phyloP scores from a whole-genome alignment of 2,888 invertebrate species.

The Tridacna gigas region DNA sequence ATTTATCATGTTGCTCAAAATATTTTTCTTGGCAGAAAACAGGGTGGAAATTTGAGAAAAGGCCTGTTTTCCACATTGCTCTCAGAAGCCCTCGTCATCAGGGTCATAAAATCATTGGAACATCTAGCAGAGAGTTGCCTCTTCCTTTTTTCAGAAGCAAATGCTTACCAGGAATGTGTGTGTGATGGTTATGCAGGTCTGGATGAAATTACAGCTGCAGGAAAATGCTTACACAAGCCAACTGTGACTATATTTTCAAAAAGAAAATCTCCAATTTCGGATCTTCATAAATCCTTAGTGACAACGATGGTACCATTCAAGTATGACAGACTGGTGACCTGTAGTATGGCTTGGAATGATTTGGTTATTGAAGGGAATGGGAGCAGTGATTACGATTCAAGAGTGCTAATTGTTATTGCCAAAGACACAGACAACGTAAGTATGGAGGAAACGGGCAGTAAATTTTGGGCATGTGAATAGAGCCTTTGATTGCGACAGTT shows the following conservation, averaged over 20 bases:
- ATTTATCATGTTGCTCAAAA: no score
- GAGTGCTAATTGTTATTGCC: slow-evolving; percentile 1
- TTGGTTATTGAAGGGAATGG: background rate
- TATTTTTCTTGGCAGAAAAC: background rate
- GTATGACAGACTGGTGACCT: background rate
- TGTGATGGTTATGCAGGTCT: background rate
- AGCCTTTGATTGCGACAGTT: background rate
- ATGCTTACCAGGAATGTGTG: slow-evolving; percentile 9
- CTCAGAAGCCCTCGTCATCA: background rate
- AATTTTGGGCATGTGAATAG: background rate
- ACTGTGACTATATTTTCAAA: background rate
- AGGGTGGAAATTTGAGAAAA: background rate
- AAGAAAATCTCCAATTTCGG: background rate
- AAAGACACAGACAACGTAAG: slow-evolving; percentile 6
- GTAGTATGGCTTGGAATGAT: background rate
- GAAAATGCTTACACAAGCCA: background rate
- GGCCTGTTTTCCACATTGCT: background rate
- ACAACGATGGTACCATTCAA: slow-evolving; percentile 11
- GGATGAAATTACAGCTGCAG: background rate
- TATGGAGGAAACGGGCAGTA: background rate
- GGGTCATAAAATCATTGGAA: background rate
- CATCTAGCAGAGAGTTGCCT: background rate
- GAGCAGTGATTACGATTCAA: slow-evolving; percentile 6
- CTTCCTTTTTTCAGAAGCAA: slow-evolving; percentile 1
- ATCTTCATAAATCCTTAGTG: background rate